Percentiles rank a stretch among this genome's conserved stretches.
Conservation (phyloP, 1,140 invertebrate genomes). For the Panulirus ornatus region DNA sequence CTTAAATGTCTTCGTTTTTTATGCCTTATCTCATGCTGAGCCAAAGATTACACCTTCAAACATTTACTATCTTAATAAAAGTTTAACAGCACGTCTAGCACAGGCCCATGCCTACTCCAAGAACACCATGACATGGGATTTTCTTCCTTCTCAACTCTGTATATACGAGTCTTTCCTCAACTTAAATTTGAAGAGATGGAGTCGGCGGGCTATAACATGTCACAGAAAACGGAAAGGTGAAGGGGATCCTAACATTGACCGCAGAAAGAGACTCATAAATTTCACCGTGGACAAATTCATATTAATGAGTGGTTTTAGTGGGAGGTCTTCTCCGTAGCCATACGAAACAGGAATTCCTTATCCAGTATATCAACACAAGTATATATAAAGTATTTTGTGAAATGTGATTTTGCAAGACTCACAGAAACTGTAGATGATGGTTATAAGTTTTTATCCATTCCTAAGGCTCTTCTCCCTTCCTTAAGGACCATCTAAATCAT, state of each 20-base stretch:
- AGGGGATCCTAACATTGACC: background rate
- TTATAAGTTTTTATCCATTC: too few relatives aligned
- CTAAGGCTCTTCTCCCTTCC: too few relatives aligned
- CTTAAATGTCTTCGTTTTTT: slow-evolving; percentile 8
- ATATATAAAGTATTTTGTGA: too few relatives aligned
- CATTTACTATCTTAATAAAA: slow-evolving; percentile 62
- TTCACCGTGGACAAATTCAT: slow-evolving; percentile 52
- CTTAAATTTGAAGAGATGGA: background rate
- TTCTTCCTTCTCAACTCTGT: background rate
- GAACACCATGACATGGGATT: background rate
- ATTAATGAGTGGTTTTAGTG: slow-evolving; percentile 28
- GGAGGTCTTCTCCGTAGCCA: slow-evolving; percentile 25
- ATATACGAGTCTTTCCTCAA: background rate
- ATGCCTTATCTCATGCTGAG: slow-evolving; percentile 19
- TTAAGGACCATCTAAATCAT: too few relatives aligned
- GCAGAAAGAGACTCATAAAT: slow-evolving; percentile 35
- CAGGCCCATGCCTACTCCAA: background rate
- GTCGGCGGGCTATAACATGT: slow-evolving; percentile 24
- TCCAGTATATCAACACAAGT: too few relatives aligned
- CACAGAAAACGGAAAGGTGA: slow-evolving; percentile 49
- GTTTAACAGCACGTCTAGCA: slow-evolving; percentile 16
- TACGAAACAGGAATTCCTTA: too few relatives aligned
- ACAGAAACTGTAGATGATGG: too few relatives aligned
- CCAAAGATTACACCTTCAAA: slow-evolving; percentile 46
- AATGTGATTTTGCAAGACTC: too few relatives aligned